These are phyloP conservation scores for Caenorhabditis plicata DNA, from an alignment of 2,888 invertebrate species.

Conservation along the genomic window DNA sequence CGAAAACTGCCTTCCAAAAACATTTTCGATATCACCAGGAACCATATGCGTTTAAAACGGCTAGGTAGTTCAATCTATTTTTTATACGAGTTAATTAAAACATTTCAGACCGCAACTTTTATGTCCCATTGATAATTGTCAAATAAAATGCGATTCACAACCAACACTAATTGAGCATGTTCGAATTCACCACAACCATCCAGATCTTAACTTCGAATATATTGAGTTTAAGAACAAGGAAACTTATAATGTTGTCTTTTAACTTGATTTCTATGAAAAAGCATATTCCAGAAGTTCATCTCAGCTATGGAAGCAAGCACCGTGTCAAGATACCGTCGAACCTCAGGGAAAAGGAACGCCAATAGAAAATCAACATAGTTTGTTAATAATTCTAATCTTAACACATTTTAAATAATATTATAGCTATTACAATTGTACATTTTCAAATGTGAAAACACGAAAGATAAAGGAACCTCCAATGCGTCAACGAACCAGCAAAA, in stretches of 20 bases:
- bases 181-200: slow-evolving; percentile 8
- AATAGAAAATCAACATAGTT: slow-evolving; percentile 10
- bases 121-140: slow-evolving; percentile 16
- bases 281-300: not conserved
- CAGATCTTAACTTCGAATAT: slow-evolving; percentile 24
- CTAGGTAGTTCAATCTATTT: not conserved
- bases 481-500: slow-evolving; percentile 35
- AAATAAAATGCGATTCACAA: slow-evolving; percentile 19
- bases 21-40: not conserved
- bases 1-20: not conserved
- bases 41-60: not conserved
- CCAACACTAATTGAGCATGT: slow-evolving; percentile 30
- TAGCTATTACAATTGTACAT: slow-evolving; percentile 35
- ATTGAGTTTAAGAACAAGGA: slow-evolving; percentile 21
- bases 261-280: not conserved
- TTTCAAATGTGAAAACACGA: slow-evolving; percentile 4
- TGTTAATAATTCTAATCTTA: not conserved
- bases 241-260: slow-evolving; percentile 25
- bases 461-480: slow-evolving; percentile 1
- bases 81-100: no score
- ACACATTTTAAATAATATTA: slow-evolving; percentile 30
- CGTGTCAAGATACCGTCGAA: slow-evolving; percentile 17
- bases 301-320: slow-evolving; percentile 26
- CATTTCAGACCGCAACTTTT: slow-evolving; percentile 2
- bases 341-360: slow-evolving; percentile 26